Conservation (phyloP, 2,797 vertebrate species). For the Lophura swinhoii region DNA sequence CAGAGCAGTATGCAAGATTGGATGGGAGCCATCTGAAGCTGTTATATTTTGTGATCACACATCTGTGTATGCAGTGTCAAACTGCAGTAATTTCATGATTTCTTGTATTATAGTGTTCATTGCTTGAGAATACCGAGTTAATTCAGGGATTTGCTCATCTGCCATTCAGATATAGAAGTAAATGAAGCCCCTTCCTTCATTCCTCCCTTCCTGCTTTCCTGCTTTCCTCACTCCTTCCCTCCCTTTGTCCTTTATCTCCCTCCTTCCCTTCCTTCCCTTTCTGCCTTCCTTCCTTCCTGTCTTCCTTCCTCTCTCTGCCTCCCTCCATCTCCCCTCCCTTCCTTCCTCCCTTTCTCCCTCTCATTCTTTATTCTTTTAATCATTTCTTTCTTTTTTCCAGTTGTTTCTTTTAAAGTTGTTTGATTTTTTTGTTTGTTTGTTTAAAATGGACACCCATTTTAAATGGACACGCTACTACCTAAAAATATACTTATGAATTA, state of each 20-base stretch:
- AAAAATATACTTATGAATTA: neutral
- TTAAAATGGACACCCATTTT: neutral
- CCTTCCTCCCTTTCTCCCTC: neutral
- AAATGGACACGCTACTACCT: neutral
- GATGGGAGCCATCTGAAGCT: neutral
- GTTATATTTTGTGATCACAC: neutral
- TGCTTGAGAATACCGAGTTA: slow-evolving; percentile 31
- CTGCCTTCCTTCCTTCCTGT: no score
- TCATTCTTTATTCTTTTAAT: neutral
- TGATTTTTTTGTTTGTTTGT: neutral
- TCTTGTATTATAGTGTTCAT: neutral
- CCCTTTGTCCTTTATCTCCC: no score
- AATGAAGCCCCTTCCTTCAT: neutral
- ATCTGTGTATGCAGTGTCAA: neutral
- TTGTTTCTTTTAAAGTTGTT: neutral
- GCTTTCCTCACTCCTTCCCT: neutral
- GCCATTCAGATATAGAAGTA: neutral
- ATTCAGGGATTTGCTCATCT: slow-evolving; percentile 4
- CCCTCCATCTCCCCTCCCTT: no score
- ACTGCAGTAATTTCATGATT: neutral
- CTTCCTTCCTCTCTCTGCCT: no score
- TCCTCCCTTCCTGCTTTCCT: neutral
- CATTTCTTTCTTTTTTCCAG: neutral
- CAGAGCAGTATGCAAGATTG: neutral
- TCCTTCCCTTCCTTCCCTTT: no score